Percentiles rank a stretch among this genome's conserved stretches.
phyloP scores from a whole-genome alignment of 2,888 invertebrate genomes.

The Drosophila mercatorum region DNA sequence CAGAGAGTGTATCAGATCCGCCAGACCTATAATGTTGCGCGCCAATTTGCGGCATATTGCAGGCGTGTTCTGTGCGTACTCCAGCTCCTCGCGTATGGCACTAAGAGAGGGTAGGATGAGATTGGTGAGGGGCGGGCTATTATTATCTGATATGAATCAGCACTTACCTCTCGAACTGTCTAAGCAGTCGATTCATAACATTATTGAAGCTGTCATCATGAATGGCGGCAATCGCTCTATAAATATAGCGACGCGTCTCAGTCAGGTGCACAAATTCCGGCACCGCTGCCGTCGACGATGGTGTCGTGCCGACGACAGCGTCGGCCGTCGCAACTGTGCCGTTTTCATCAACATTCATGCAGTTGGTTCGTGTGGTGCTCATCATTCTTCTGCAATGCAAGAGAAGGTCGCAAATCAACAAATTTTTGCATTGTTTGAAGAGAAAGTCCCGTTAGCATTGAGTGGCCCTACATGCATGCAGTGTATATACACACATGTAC shows the following conservation, averaged over 20 bases:
- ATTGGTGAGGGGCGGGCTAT: neutral
- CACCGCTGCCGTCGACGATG: conserved; percentile 26
- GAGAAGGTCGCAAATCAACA: conserved; percentile 31
- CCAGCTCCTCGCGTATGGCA: conserved; percentile 64
- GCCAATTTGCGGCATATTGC: conserved; percentile 61
- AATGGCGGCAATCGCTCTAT: conserved; percentile 64
- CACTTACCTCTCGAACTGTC: conserved; percentile 61
- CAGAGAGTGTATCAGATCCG: conserved; percentile 61
- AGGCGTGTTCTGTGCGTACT: conserved; percentile 47
- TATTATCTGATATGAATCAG: neutral
- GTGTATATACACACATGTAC: too few relatives aligned
- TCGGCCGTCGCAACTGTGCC: conserved; percentile 9
- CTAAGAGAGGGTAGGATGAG: conserved; percentile 27
- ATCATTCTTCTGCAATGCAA: conserved; percentile 51
- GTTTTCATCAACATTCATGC: conserved; percentile 42
- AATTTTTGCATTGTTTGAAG: conserved; percentile 27
- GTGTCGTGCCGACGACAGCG: conserved; percentile 11
- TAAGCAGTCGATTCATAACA: conserved; percentile 54
- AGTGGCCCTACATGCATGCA: conserved; percentile 20
- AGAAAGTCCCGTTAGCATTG: conserved; percentile 59
- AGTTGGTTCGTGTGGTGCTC: conserved; percentile 39
- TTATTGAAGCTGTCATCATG: conserved; percentile 60
- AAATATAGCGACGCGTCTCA: conserved; percentile 61
- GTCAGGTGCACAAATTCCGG: conserved; percentile 60
- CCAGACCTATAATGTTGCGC: conserved; percentile 48